Base-by-base conservation (phyloP, 2,797 vertebrate genomes). In the Esox masquinongy region DNA sequence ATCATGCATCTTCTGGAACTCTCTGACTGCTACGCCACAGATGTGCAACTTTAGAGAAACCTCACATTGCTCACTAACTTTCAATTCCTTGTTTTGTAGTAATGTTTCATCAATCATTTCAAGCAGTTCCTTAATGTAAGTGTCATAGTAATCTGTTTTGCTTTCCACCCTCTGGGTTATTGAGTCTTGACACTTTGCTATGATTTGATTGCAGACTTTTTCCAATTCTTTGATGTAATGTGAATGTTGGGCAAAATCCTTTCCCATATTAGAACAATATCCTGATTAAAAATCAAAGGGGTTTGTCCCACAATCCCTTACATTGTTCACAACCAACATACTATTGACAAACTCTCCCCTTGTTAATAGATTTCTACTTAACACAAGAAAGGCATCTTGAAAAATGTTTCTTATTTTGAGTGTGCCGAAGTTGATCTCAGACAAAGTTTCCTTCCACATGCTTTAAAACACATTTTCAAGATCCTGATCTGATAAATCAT, bases 1-100 rank as follows among this genome's bases (percentile, higher is more conserved):
- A 29, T 81, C 3, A n/a, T 89, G 86, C 68, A 88, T 86, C 9
- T 50, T 3, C 51, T 88, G 85, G 43, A 89, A 86, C 9, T 29
- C 14, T n/a, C 9, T 56, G 17, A 78, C 79, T 73, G 85, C 79
- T 49, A 49, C 49, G 9, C 80, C 79, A 50, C 87, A 83, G 34
- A 89, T 81, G 49, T 78, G 43, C 0, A 82, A 36, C 11, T 88
- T 89, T 19, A 89, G 49, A 8, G 77, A n/a, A 0, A 83, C 9
- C 49, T 81, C 79, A 79, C 84, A 80, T 3, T 75, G 0, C 0
- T 19, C 49, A 3, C 15, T 75, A 14, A 47, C 12, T 19, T 34
- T 0, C 14, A 80, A 39, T 0, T 74, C 29, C 22, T 49, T 74
- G 1, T 4, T 1, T 14, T 19, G 24, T 3, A 17, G 3, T 19